Base-by-base conservation (phyloP, 2,113 vertebrate genomes). In the Rousettus leschenaultii region DNA sequence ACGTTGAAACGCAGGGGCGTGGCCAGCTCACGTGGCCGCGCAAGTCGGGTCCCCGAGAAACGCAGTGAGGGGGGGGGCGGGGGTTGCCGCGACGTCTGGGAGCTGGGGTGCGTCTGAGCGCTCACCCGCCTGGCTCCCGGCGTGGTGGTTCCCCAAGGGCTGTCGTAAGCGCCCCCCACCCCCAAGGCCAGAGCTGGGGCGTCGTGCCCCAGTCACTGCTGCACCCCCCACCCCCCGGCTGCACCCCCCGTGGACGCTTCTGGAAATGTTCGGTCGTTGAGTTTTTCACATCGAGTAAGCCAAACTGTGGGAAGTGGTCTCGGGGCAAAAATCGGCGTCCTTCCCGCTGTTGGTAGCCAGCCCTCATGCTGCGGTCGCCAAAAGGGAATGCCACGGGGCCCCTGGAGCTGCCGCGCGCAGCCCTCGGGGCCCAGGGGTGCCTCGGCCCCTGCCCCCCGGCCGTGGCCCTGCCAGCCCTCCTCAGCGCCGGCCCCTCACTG, bases 1-100 rank as follows among this genome's bases (percentile, higher is more conserved):
- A 18, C 24, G 12, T 70, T 59, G 61, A 95, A 43, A 48, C 2
- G 2, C 22, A 38, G 33, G 21, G 45, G 3, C 45, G 3, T 2
- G 15, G 24, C 11, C 11, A 0, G 26, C 10, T 7, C 14, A 0
- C 43, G 40, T 2, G 40, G 7, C 8, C 6, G 2, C 11, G 6
- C 28, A 14, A 21, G 33, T 11, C 12, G 10, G 28, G 21, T 22
- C 38, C 43, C 59, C 16, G 0, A 57, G 55, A 38, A 38, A 21
- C 3, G 10, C 59, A 22, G 33, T 15, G 38, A 55, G 30, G 16
- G n/a, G n/a, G n/a, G n/a, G n/a, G n/a, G n/a, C n/a, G 2, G 12
- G 57, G 40, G 1, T 3, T 3, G 14, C 10, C 33, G n/a, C n/a
- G 70, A 26, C 8, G 21, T 77, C 79, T 51, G 8, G 51, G 9